Conservation (phyloP, 2,113 vertebrate genomes). For the Lonchura striata region DNA sequence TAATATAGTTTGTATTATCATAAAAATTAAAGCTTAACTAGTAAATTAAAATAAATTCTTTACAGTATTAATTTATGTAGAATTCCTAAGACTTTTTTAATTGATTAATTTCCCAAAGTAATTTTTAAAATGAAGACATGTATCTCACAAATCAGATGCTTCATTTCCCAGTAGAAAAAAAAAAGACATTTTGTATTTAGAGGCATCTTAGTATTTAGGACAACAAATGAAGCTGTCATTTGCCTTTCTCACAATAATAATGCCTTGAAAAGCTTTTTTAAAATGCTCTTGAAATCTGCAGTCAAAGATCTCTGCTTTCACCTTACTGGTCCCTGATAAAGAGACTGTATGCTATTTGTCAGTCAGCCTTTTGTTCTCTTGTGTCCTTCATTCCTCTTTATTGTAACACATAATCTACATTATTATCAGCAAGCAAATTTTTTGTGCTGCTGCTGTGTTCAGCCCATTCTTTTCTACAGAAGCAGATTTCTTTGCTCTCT, state of each 20-base stretch:
- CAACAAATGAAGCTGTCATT: neutral
- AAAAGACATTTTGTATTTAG: neutral
- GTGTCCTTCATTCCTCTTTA: neutral
- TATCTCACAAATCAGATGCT: neutral
- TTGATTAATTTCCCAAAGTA: neutral
- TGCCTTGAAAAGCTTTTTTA: neutral
- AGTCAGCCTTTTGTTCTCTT: neutral
- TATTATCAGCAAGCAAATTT: neutral
- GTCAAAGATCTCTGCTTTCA: neutral
- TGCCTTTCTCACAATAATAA: neutral
- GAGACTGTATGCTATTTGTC: neutral
- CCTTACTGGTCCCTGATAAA: neutral
- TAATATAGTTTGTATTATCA: neutral
- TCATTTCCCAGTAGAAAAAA: neutral
- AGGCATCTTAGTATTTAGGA: neutral
- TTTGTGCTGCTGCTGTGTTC: neutral
- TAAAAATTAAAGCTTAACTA: neutral
- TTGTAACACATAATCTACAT: neutral
- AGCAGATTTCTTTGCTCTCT: neutral
- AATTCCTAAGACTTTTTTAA: neutral
- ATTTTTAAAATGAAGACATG: neutral
- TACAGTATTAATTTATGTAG: neutral
- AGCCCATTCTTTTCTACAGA: neutral
- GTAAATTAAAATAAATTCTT: neutral
- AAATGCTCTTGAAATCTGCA: neutral